Evolutionary conservation across 35 echinoderm and acorn worm species (phyloP).

Genomic region (Chiridota heheva): DNA sequence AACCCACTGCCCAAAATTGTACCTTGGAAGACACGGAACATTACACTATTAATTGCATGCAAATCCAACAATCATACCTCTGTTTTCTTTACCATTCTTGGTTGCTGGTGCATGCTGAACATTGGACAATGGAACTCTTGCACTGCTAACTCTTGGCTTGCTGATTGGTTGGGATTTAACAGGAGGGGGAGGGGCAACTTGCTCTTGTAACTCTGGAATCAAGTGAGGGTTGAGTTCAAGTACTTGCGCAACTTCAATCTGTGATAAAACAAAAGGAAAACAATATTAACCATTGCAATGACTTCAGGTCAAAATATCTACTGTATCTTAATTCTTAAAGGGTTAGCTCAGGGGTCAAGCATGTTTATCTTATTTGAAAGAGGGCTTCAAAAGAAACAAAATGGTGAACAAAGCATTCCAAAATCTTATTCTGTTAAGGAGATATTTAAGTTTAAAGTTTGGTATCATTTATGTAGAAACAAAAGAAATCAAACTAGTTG

Average conservation of each 20-base stretch:
- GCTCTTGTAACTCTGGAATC: slow-evolving; percentile 39
- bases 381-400: too few species aligned
- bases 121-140: slow-evolving; percentile 47
- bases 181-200: slow-evolving; percentile 33
- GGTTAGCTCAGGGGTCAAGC: too few species aligned
- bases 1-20: too few species aligned
- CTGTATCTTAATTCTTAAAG: not conserved
- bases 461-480: too few species aligned
- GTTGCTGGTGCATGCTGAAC: slow-evolving; percentile 47
- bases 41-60: not conserved
- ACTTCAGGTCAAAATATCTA: not conserved
- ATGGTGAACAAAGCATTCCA: too few species aligned
- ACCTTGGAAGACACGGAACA: not conserved
- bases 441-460: too few species aligned
- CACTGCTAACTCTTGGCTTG: slow-evolving; percentile 61
- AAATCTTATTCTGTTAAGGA: too few species aligned
- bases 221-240: slow-evolving; percentile 71
- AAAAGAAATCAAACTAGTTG: not conserved
- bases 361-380: too few species aligned
- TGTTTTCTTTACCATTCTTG: slow-evolving; percentile 47
- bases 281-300: not conserved
- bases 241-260: slow-evolving; percentile 77
- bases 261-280: not conserved
- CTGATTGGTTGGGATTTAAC: slow-evolving; percentile 31
- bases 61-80: slow-evolving; percentile 35